Base-by-base conservation (phyloP, 2,888 invertebrate genomes). In the Automeris io region DNA sequence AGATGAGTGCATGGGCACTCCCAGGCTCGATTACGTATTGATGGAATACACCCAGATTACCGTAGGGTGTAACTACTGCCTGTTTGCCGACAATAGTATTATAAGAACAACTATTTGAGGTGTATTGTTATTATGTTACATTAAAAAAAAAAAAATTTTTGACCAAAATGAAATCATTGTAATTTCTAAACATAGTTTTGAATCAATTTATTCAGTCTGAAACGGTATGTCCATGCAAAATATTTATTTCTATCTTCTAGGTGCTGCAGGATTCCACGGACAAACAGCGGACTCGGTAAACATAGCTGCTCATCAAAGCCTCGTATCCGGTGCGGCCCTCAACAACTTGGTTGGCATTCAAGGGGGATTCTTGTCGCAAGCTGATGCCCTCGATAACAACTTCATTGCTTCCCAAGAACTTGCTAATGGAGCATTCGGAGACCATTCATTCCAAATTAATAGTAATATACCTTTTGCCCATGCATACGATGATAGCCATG, bases 281-380 rank as follows among this genome's bases (percentile, higher is more conserved):
- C 75, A 82, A 47, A 82, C 87, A 18, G 87, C 85, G 0, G 80
- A 87, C 34, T 65, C 81, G 1, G 66, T 87, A 9, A 87, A 87
- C 56, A 68, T 87, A 1, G 87, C 87, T 0, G 87, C 73, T 31
- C 87, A 87, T 48, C 77, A 85, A 40, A 86, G 86, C 40, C 58
- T 87, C 5, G 62, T 71, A 5, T 87, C 87, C 1, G 87, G 87
- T 2, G 87, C 87, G 0, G 61, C 85, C 1, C 52, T 82, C 5
- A 50, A 78, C 49, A 87, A 87, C 48, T 62, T 76, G 3, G 85
- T 87, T 7, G 87, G 87, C 5, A 76, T 87, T 23, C 87, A 87
- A 54, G 61, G 61, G 25, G 76, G 83, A 16, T 78, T 67, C 56
- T 67, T 83, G 8, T 57, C 61, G 2, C 60, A 66, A 18, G 65